These are phyloP conservation scores for Noctuana brunneofusca DNA, from an alignment of 2,888 invertebrate genomes.

Conservation along the genomic window DNA sequence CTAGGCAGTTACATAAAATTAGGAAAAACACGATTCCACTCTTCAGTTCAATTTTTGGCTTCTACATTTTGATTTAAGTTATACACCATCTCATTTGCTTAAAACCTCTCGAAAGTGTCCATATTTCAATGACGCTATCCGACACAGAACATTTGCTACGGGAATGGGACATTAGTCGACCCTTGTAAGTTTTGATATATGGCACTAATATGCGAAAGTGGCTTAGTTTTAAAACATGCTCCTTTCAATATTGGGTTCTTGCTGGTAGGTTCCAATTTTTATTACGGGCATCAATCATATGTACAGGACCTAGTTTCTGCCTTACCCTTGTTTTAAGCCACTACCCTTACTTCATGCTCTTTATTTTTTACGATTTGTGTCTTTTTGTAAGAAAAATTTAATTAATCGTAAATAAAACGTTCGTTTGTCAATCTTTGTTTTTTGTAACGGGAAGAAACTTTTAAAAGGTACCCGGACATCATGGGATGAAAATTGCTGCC, in stretches of 20 bases:
- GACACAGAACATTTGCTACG: slow-evolving; percentile 25
- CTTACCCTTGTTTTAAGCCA: too few relatives aligned
- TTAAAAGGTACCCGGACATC: too few relatives aligned
- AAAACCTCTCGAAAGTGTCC: slow-evolving; percentile 22
- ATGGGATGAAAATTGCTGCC: too few relatives aligned
- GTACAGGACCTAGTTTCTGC: too few relatives aligned
- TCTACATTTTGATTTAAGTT: background rate
- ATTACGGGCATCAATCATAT: too few relatives aligned
- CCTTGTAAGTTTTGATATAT: slow-evolving; percentile 24
- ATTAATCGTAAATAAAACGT: too few relatives aligned
- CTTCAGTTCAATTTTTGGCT: background rate
- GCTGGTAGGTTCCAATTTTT: background rate
- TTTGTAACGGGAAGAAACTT: too few relatives aligned
- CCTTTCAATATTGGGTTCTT: background rate
- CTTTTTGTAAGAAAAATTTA: too few relatives aligned
- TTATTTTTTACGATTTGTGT: too few relatives aligned
- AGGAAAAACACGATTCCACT: background rate
- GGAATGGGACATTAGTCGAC: slow-evolving; percentile 18
- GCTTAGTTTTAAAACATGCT: slow-evolving; percentile 1
- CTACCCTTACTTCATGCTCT: too few relatives aligned
- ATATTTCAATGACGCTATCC: slow-evolving; percentile 20
- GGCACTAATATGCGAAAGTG: slow-evolving; percentile 22
- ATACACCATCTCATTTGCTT: slow-evolving; percentile 11
- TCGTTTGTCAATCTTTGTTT: too few relatives aligned
- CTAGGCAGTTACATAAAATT: too few relatives aligned